Percentiles rank a stretch among this genome's conserved stretches.
Conservation (phyloP, 2,797 vertebrate genomes). For the Sitta carolinensis region DNA sequence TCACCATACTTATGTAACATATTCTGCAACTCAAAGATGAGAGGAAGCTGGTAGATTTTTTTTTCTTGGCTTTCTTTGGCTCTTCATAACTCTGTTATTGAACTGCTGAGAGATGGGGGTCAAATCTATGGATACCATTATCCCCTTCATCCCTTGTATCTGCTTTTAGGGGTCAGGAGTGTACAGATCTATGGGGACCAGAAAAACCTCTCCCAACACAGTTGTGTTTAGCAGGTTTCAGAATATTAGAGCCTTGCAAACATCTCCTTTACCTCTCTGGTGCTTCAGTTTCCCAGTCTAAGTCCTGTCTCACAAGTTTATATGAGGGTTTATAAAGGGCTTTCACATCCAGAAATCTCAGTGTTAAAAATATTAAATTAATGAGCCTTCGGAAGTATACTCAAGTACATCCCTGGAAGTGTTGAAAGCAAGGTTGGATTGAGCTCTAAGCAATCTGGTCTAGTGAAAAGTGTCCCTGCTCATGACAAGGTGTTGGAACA, state of each 20-base stretch:
- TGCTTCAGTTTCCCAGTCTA: not conserved
- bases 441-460: not conserved
- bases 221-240: not conserved
- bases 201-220: not conserved
- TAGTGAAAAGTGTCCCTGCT: not conserved
- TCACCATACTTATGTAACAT: not conserved
- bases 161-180: not conserved
- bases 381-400: not conserved
- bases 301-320: not conserved
- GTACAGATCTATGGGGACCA: not conserved
- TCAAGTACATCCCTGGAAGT: not conserved
- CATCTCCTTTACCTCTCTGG: not conserved
- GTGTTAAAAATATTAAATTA: not conserved
- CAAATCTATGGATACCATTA: rapidly evolving
- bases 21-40: not conserved
- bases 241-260: not conserved
- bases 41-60: not conserved
- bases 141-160: not conserved
- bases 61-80: not conserved
- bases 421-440: not conserved
- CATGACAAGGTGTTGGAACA: not conserved
- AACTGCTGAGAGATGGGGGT: not conserved
- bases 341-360: not conserved
- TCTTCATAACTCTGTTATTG: not conserved
- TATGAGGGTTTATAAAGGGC: not conserved